phyloP scores from a whole-genome alignment of 2,113 vertebrate species.

The Puffinus mauretanicus region DNA sequence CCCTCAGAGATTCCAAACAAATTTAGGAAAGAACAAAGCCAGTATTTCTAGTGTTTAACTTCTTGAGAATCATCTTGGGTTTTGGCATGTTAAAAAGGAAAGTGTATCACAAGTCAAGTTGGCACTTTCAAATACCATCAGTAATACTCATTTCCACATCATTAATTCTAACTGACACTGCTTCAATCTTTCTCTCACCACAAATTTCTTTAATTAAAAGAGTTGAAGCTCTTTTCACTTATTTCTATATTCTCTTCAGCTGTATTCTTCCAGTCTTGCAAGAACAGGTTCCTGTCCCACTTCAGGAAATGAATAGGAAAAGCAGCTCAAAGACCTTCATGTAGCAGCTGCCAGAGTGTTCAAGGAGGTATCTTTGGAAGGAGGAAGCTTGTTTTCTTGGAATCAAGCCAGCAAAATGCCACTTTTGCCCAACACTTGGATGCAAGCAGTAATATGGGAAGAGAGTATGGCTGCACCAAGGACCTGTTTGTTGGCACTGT shows the following conservation, averaged over 20 bases:
- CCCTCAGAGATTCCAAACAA: not conserved
- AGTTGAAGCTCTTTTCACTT: not conserved
- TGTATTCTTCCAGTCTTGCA: not conserved
- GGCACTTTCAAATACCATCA: constrained; percentile 11
- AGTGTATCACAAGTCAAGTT: constrained; percentile 32
- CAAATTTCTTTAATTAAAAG: constrained; percentile 22
- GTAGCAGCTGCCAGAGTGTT: not conserved
- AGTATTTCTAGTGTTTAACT: constrained; percentile 15
- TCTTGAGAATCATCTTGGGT: constrained; percentile 12
- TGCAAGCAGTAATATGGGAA: not conserved
- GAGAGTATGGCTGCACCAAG: not conserved
- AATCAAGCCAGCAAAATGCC: not conserved
- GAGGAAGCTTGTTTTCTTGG: not conserved
- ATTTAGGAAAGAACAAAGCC: constrained; percentile 14
- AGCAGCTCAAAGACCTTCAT: not conserved
- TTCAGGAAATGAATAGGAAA: not conserved
- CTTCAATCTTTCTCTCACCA: constrained; percentile 6
- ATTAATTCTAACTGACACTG: constrained; percentile 29
- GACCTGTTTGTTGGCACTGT: not conserved
- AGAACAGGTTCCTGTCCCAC: not conserved
- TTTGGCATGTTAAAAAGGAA: constrained; percentile 25
- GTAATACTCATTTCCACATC: constrained; percentile 26
- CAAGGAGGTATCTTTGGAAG: not conserved
- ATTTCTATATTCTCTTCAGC: not conserved
- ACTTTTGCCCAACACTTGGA: not conserved